Evolutionary conservation across 2,888 invertebrate genomes (phyloP).

Genomic region (Drosophila mimetica): DNA sequence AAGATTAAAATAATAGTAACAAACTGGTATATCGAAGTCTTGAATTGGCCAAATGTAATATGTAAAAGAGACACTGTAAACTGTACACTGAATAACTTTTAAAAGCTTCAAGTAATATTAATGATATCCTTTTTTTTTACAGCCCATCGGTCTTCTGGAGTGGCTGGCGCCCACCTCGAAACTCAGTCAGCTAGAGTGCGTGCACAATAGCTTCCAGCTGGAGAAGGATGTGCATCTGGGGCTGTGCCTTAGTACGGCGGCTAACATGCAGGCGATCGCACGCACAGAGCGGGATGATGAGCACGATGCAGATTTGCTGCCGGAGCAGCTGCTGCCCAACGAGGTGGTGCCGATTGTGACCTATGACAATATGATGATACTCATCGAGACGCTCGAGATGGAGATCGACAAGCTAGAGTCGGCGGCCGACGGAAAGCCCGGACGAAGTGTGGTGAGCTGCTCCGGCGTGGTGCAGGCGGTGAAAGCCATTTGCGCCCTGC

Average conservation of each 20-base stretch:
- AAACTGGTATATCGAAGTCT: not conserved
- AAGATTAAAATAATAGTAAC: not conserved
- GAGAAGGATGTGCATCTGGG: slow-evolving; percentile 93
- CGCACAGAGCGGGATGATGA: slow-evolving; percentile 93
- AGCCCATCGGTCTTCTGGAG: slow-evolving; percentile 91
- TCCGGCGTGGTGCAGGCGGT: slow-evolving; percentile 94
- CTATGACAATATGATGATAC: slow-evolving; percentile 93
- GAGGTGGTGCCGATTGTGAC: slow-evolving; percentile 90
- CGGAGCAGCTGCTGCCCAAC: slow-evolving; percentile 92
- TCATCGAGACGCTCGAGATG: slow-evolving; percentile 92
- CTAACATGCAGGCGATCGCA: slow-evolving; percentile 89
- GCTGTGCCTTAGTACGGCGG: slow-evolving; percentile 88
- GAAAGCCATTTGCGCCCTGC: slow-evolving; percentile 95
- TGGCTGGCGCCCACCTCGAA: slow-evolving; percentile 93
- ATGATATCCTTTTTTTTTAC: not conserved
- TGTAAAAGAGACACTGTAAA: too few relatives aligned
- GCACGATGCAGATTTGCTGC: slow-evolving; percentile 89
- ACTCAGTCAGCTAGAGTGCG: slow-evolving; percentile 95
- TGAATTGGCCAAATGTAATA: too few relatives aligned
- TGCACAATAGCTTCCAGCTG: slow-evolving; percentile 96
- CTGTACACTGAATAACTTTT: not conserved
- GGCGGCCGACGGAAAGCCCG: slow-evolving; percentile 86
- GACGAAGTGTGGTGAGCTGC: slow-evolving; percentile 86
- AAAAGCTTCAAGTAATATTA: not conserved
- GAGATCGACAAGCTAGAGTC: slow-evolving; percentile 91